phyloP scores from a whole-genome alignment of 1,140 invertebrate genomes.

The Aphelenchoides avenae region DNA sequence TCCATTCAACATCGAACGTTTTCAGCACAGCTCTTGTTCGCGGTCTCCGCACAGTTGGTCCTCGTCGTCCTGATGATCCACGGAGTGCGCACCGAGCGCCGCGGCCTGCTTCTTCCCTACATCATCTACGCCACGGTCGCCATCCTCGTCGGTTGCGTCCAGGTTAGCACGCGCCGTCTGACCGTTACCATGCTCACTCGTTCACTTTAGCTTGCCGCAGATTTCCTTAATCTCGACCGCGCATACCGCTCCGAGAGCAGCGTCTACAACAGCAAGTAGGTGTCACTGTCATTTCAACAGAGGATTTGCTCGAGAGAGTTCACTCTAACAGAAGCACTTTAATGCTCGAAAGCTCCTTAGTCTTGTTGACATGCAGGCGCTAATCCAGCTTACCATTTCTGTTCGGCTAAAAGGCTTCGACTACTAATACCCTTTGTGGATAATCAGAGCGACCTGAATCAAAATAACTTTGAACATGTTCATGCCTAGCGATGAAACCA shows the following conservation, averaged over 20 bases:
- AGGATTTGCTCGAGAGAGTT: neutral
- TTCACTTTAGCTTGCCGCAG: conserved; percentile 13
- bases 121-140: conserved; percentile 55
- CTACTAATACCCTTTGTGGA: too few relatives aligned
- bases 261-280: conserved; percentile 20
- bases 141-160: conserved; percentile 48
- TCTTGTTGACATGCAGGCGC: too few relatives aligned
- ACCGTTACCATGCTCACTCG: conserved; percentile 1
- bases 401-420: too few relatives aligned
- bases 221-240: conserved; percentile 29
- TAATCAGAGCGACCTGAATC: too few relatives aligned
- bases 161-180: conserved; percentile 25
- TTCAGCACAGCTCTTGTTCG: conserved; percentile 43
- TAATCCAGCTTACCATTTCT: too few relatives aligned
- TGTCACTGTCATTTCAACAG: conserved; percentile 3
- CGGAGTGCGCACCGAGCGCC: conserved; percentile 47
- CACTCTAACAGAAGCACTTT: too few relatives aligned
- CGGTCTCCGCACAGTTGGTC: conserved; percentile 49
- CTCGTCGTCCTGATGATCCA: conserved; percentile 56
- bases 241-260: conserved; percentile 12
- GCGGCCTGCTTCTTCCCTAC: conserved; percentile 50
- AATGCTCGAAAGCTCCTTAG: too few relatives aligned
- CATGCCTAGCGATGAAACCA: too few relatives aligned
- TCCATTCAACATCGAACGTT: conserved; percentile 17
- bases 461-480: too few relatives aligned